A percentile compares a stretch with the other conserved stretches of the same genome.
Evolutionary conservation across 2,797 vertebrate genomes (phyloP).

Genomic region (Crax fasciolata): DNA sequence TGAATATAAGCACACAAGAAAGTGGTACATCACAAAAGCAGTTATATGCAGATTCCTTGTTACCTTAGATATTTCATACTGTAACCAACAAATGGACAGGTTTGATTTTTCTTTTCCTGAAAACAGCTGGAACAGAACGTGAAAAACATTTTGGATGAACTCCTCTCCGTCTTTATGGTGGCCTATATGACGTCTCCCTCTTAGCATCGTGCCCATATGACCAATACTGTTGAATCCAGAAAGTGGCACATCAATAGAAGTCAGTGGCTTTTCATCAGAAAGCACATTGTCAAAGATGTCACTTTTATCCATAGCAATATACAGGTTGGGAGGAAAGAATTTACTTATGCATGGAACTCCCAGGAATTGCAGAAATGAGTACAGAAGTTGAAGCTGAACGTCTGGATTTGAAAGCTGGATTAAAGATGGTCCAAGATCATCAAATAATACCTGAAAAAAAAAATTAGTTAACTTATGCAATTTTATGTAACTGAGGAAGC

Average conservation of each 20-base stretch:
- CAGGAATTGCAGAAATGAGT: constrained; percentile 91
- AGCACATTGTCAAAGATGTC: constrained; percentile 82
- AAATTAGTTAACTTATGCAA: background rate
- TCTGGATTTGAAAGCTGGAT: constrained; percentile 86
- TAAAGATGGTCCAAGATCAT: constrained; percentile 93
- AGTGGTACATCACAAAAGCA: background rate
- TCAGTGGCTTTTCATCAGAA: constrained; percentile 84
- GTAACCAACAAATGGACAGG: constrained; percentile 89
- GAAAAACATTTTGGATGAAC: constrained; percentile 89
- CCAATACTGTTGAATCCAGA: constrained; percentile 87
- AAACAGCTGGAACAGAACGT: constrained; percentile 84
- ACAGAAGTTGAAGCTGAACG: constrained; percentile 85
- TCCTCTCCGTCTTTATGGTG: constrained; percentile 91
- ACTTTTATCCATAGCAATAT: constrained; percentile 88
- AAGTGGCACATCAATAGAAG: constrained; percentile 76
- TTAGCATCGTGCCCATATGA: constrained; percentile 84
- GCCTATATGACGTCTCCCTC: constrained; percentile 80
- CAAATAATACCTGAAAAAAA: constrained; percentile 90
- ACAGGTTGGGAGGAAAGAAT: constrained; percentile 79
- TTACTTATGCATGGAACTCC: constrained; percentile 87
- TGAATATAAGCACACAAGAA: background rate
- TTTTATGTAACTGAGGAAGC: background rate
- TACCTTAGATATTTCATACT: constrained; percentile 95
- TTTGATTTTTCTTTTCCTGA: constrained; percentile 83
- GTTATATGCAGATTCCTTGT: background rate